Evolutionary conservation across 2,113 vertebrate genomes (phyloP), one percentile per base, ranked within the genome.

Genomic region (Aix galericulata): DNA sequence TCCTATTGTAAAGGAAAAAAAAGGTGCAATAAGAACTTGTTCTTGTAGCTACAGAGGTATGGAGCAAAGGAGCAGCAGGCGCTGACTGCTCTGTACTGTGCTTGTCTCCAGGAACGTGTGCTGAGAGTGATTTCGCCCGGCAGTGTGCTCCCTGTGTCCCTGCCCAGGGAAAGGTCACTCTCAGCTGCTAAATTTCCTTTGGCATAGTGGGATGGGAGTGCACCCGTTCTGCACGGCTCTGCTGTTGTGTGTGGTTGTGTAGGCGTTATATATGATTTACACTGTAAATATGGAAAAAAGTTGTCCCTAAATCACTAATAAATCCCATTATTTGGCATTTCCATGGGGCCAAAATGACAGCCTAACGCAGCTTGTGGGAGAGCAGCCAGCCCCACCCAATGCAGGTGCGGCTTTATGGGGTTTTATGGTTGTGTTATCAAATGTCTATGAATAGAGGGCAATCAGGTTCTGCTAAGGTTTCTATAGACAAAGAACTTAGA

Each of bases 1-100:
- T 17, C 4, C 13, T 7, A 11, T 6, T 36, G 17, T 14, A 11
- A 71, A 81, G 68, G 52, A 44, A n/a, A 71, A 71, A 71, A 46
- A 63, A 0, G 0, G 11, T 0, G 2, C 0, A 1, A 32, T 22
- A 13, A 12, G 9, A 50, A 25, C 3, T 9, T 26, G 21, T 10
- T 76, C 55, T 59, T 2, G 6, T 11, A 40, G 36, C 29, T 52
- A 18, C 25, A 44, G 52, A n/a, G 86, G 44, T 3, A 12, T 82
- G 74, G 27, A 40, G 32, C 10, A n/a, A 20, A 78, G 72, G 50
- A 55, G 82, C 42, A 71, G 60, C 20, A 86, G 52, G 36, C 42
- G n/a, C 81, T 76, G 64, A 4, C 1, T 27, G 1, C 20, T 72
- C 44, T 9, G 18, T 22, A 12, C 0, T 0, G 34, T 5, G 34